Conservation (phyloP, 2,797 vertebrate genomes). For the Coregonus ussuriensis region DNA sequence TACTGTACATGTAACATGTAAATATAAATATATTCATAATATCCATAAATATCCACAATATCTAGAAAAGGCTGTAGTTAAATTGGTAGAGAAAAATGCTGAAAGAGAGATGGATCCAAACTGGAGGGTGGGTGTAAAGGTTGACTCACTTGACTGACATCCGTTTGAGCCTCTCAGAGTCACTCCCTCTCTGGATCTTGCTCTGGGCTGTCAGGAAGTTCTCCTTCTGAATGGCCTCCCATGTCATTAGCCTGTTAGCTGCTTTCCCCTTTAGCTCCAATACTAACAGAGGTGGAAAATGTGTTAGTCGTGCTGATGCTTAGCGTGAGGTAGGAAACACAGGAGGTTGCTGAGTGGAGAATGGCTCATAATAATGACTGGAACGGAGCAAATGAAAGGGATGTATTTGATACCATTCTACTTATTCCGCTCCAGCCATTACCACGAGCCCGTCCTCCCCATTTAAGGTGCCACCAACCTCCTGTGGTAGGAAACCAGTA, state of each 20-base stretch:
- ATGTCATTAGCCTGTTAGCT: constrained; percentile 78
- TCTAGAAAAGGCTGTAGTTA: not conserved
- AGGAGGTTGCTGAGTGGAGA: too few species aligned
- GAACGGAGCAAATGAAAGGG: too few species aligned
- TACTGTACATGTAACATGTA: too few species aligned
- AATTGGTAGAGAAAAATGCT: not conserved
- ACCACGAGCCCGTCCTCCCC: too few species aligned
- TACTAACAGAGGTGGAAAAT: constrained; percentile 57
- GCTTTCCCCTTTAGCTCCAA: constrained; percentile 66
- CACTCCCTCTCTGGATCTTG: constrained; percentile 80
- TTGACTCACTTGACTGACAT: constrained; percentile 82
- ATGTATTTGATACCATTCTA: too few species aligned
- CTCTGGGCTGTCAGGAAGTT: constrained; percentile 78
- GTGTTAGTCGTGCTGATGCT: not conserved
- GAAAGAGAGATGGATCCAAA: not conserved
- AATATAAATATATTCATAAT: not conserved
- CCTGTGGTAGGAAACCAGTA: too few species aligned
- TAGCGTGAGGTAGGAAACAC: not conserved
- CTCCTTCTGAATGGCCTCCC: constrained; percentile 90
- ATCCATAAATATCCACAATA: constrained; percentile 6
- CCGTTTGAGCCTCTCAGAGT: constrained; percentile 84
- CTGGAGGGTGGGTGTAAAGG: not conserved
- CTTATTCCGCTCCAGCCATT: too few species aligned
- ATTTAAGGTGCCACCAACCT: too few species aligned
- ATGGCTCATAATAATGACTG: too few species aligned